Conservation (phyloP, 2,797 vertebrate genomes). For the Melanotaenia boesemani region DNA sequence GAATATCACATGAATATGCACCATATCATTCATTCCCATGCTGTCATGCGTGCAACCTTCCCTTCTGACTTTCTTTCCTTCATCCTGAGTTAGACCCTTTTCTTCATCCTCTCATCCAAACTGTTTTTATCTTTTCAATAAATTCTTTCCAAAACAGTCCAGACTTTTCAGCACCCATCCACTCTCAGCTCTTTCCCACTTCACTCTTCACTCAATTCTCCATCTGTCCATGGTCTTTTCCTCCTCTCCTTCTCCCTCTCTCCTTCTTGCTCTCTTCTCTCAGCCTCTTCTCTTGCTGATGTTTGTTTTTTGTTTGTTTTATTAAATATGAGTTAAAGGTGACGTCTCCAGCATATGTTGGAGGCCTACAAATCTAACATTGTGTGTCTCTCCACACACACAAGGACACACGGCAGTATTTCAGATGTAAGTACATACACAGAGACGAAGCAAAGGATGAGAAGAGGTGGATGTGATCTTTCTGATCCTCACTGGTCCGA, state of each 20-base stretch:
- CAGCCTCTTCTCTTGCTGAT: neutral
- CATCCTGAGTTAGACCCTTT: no score
- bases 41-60: no score
- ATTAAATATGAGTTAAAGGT: conserved; percentile 56
- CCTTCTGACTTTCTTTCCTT: no score
- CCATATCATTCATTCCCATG: no score
- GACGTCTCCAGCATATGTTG: conserved; percentile 74
- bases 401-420: conserved; percentile 18
- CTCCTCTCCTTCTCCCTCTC: conserved; percentile 10
- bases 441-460: conserved; percentile 14
- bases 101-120: no score
- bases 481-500: neutral
- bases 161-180: conserved; percentile 14
- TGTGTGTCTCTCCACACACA: conserved; percentile 23
- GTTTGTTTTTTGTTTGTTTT: conserved; percentile 32
- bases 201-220: conserved; percentile 11
- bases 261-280: conserved; percentile 21
- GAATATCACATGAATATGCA: no score
- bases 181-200: conserved; percentile 7
- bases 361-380: conserved; percentile 72
- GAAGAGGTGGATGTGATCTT: conserved; percentile 1
- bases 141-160: conserved; percentile 15
- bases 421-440: conserved; percentile 38
- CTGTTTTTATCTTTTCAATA: conserved; percentile 31
- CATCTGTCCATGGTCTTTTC: neutral